These are phyloP conservation scores for Rosalia funebris DNA, from an alignment of 2,888 invertebrate genomes.

Conservation along the genomic window DNA sequence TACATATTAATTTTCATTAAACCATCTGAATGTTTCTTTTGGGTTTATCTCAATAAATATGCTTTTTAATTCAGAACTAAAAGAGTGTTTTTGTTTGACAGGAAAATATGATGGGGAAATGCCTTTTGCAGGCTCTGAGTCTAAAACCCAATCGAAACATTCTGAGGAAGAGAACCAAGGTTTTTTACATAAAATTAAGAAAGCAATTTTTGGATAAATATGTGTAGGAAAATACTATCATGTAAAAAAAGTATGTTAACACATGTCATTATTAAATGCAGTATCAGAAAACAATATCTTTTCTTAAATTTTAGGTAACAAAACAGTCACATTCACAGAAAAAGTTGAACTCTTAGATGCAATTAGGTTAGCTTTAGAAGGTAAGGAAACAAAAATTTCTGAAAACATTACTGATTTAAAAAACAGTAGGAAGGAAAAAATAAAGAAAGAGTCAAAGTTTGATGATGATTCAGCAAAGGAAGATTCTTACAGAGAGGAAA, in stretches of 20 bases:
- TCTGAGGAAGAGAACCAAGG: constrained; percentile 63
- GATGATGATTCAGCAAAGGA: background rate
- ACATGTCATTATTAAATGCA: no score
- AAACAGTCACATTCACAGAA: constrained; percentile 68
- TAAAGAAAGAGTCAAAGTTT: constrained; percentile 31
- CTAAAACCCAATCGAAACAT: constrained; percentile 65
- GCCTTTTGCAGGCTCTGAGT: constrained; percentile 65
- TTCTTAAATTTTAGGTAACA: constrained; percentile 68
- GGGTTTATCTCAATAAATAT: constrained; percentile 41
- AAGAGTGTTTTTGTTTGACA: constrained; percentile 62
- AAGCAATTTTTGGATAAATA: constrained; percentile 69
- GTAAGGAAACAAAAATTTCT: constrained; percentile 56
- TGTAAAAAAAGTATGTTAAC: no score
- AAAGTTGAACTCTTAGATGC: constrained; percentile 71
- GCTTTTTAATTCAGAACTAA: constrained; percentile 31
- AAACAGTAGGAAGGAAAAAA: constrained; percentile 44
- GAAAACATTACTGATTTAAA: constrained; percentile 39
- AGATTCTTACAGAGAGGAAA: constrained; percentile 23
- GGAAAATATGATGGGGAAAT: constrained; percentile 60
- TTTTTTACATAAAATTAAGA: constrained; percentile 70
- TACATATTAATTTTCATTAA: no score
- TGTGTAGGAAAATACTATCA: background rate
- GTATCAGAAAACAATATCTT: no score
- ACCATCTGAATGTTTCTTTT: constrained; percentile 49
- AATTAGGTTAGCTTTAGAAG: constrained; percentile 70